These are phyloP conservation scores for Drosophila monieri DNA, from an alignment of 2,888 invertebrate species.

Conservation along the genomic window DNA sequence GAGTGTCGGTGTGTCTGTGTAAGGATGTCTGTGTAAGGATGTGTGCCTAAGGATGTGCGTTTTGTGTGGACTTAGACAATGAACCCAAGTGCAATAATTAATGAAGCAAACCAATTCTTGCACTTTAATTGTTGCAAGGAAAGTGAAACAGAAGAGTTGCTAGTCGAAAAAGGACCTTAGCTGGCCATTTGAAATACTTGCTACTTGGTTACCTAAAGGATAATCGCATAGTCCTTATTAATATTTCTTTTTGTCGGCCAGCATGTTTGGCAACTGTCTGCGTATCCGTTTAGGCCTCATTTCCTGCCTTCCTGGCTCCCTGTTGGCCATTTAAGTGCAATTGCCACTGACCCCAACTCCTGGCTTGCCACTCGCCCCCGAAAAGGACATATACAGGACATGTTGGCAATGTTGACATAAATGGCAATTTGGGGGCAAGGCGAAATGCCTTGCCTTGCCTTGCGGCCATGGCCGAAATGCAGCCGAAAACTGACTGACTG, in stretches of 20 bases:
- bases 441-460: slow-evolving; percentile 34
- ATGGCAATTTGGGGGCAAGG: slow-evolving; percentile 28
- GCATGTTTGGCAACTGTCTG: slow-evolving; percentile 2
- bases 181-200: too few relatives aligned
- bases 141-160: too few relatives aligned
- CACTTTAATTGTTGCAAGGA: background rate
- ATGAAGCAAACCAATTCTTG: slow-evolving; percentile 26
- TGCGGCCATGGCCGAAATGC: slow-evolving; percentile 13
- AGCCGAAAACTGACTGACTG: slow-evolving; percentile 58
- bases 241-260: slow-evolving; percentile 17
- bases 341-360: too few relatives aligned
- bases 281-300: slow-evolving; percentile 6
- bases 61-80: slow-evolving; percentile 30
- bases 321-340: background rate
- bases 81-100: slow-evolving; percentile 42
- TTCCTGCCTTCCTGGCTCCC: background rate
- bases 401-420: slow-evolving; percentile 41
- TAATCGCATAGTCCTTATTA: background rate
- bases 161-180: too few relatives aligned
- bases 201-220: background rate
- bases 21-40: slow-evolving; percentile 1
- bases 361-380: too few relatives aligned
- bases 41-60: background rate
- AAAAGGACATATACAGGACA: slow-evolving; percentile 26
- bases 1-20: background rate